phyloP scores from a whole-genome alignment of 2,888 invertebrate species.

The Tachina fera region DNA sequence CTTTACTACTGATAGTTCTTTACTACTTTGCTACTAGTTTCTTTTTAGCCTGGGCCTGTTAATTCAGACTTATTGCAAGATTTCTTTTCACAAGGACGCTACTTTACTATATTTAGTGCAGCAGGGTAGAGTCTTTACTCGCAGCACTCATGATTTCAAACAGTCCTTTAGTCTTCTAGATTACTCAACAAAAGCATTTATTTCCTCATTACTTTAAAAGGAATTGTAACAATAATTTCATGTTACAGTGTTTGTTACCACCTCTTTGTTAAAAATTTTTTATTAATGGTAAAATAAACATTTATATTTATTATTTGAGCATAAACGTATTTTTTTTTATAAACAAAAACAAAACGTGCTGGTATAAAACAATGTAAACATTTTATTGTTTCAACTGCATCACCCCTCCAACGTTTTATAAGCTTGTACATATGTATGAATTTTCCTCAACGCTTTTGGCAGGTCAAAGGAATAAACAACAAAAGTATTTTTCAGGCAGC shows the following conservation, averaged over 20 bases:
- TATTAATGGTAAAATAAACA: slow-evolving; percentile 15
- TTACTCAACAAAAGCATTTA: too few species aligned
- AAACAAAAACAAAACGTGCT: background rate
- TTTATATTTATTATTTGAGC: slow-evolving; percentile 34
- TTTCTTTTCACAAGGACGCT: too few species aligned
- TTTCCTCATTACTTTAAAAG: background rate
- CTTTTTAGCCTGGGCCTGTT: too few species aligned
- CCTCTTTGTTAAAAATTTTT: background rate
- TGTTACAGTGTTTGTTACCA: background rate
- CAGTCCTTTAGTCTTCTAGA: too few species aligned
- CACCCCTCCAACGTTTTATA: background rate
- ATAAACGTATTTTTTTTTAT: slow-evolving; percentile 7
- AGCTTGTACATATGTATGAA: background rate
- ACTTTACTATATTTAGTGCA: too few species aligned
- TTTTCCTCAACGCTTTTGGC: slow-evolving; percentile 27
- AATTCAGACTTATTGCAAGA: too few species aligned
- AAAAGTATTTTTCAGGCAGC: slow-evolving; percentile 37
- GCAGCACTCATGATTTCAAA: too few species aligned
- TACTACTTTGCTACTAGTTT: too few species aligned
- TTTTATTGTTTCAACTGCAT: background rate
- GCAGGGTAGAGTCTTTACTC: too few species aligned
- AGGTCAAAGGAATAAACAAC: slow-evolving; percentile 36
- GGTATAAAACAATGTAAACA: background rate
- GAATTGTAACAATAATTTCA: background rate
- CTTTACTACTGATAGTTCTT: too few species aligned